These are phyloP conservation scores for Melangyna quadrimaculata DNA, from an alignment of 2,888 invertebrate genomes.

Conservation along the genomic window DNA sequence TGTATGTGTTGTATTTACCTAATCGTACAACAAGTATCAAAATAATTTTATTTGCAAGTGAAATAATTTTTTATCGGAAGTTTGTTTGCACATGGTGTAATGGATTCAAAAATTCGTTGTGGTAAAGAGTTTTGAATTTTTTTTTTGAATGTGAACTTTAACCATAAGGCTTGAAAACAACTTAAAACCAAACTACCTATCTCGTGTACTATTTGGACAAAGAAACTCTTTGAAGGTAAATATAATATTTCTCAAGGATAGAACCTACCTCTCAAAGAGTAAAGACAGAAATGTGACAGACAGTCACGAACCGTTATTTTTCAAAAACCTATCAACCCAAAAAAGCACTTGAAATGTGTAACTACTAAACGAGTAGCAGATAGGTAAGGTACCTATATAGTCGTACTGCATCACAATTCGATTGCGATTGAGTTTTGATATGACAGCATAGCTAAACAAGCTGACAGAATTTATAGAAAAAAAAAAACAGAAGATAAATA, in stretches of 20 bases:
- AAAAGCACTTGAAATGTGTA: slow-evolving; percentile 4
- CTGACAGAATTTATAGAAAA: slow-evolving; percentile 34
- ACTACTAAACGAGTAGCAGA: background rate
- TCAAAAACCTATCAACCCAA: background rate
- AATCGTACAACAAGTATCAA: too few relatives aligned
- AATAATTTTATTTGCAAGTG: too few relatives aligned
- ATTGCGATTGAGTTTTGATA: slow-evolving; percentile 48
- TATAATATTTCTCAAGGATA: background rate
- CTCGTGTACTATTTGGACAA: background rate
- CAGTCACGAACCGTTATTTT: slow-evolving; percentile 7
- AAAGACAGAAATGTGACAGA: slow-evolving; percentile 9
- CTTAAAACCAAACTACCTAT: too few relatives aligned
- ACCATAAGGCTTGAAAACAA: too few relatives aligned
- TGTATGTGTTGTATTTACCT: too few relatives aligned
- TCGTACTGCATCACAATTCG: slow-evolving; percentile 22
- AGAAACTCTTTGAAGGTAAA: background rate
- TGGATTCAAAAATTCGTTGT: too few relatives aligned
- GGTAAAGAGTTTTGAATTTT: too few relatives aligned
- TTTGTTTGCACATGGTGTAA: too few relatives aligned
- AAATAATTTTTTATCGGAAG: too few relatives aligned
- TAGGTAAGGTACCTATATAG: background rate
- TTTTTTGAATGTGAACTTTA: too few relatives aligned
- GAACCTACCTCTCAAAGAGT: background rate
- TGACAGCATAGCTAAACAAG: slow-evolving; percentile 54
- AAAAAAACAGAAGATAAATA: background rate